Evolutionary conservation across 2,797 vertebrate genomes (phyloP).

Genomic region (Enteromius radiatus): DNA sequence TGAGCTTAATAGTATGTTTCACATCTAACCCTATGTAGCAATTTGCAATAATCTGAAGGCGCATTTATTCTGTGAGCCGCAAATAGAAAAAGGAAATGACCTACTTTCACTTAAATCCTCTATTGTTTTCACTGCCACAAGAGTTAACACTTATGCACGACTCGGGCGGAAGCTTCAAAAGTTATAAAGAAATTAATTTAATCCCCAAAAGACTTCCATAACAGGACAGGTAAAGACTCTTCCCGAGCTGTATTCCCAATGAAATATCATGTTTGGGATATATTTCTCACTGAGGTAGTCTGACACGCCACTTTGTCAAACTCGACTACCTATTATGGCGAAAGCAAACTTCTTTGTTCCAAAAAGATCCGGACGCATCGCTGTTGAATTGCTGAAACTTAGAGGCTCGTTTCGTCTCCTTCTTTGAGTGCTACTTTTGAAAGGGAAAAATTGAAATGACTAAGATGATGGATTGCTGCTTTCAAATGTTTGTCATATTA

Average conservation of each 20-base stretch:
- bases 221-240: conserved; percentile 33
- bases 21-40: conserved; percentile 34
- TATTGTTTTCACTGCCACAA: conserved; percentile 39
- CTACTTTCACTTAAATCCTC: conserved; percentile 44
- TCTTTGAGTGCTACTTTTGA: conserved; percentile 52
- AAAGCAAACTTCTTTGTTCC: conserved; percentile 52
- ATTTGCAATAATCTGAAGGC: conserved; percentile 48
- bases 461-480: conserved; percentile 62
- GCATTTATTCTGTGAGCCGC: conserved; percentile 45
- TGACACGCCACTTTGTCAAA: conserved; percentile 54
- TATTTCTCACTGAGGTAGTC: conserved; percentile 48
- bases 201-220: conserved; percentile 3
- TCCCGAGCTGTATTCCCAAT: conserved; percentile 21
- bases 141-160: neutral
- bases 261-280: conserved; percentile 45
- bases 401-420: conserved; percentile 44
- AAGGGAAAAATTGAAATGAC: conserved; percentile 57
- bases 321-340: conserved; percentile 38
- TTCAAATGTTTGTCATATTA: conserved; percentile 62
- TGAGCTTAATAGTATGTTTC: conserved; percentile 38
- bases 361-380: conserved; percentile 27
- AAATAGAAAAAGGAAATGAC: conserved; percentile 45
- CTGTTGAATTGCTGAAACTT: conserved; percentile 53
- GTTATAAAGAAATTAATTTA: conserved; percentile 28
- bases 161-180: neutral